Conservation (phyloP, 2,113 vertebrate species). For the Etheostoma cragini region DNA sequence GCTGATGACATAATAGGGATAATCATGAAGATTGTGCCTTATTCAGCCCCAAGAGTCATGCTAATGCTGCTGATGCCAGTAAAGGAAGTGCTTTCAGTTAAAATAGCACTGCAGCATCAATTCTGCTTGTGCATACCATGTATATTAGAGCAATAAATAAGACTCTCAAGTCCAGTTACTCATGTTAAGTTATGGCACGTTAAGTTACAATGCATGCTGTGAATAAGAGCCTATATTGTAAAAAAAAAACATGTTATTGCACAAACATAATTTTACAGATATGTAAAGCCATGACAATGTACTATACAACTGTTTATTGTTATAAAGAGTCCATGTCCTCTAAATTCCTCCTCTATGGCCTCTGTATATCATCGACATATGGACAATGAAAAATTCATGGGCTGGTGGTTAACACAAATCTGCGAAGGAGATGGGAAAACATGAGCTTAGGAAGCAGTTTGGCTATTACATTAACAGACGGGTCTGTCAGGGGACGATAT, state of each 20-base stretch:
- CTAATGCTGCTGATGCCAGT: slow-evolving; percentile 32
- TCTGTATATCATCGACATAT: slow-evolving; percentile 72
- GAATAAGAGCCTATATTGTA: slow-evolving; percentile 1
- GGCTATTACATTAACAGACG: slow-evolving; percentile 75
- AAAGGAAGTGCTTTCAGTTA: slow-evolving; percentile 36
- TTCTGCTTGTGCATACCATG: slow-evolving; percentile 20
- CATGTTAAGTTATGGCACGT: not conserved
- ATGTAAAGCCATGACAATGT: slow-evolving; percentile 18
- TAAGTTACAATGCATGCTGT: not conserved
- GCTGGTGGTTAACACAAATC: slow-evolving; percentile 76
- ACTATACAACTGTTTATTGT: slow-evolving; percentile 27
- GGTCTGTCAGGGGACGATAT: slow-evolving; percentile 63
- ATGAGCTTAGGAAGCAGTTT: slow-evolving; percentile 75
- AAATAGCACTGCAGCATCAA: slow-evolving; percentile 28
- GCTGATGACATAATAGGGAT: slow-evolving; percentile 58
- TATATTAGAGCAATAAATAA: slow-evolving; percentile 33
- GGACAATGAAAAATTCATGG: slow-evolving; percentile 80
- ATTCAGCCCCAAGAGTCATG: slow-evolving; percentile 16
- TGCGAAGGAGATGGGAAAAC: slow-evolving; percentile 73
- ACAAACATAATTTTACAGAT: slow-evolving; percentile 2
- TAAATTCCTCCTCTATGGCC: slow-evolving; percentile 64
- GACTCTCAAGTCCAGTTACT: not conserved
- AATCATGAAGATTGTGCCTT: slow-evolving; percentile 36
- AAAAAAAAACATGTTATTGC: slow-evolving; percentile 23
- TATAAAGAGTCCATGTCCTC: slow-evolving; percentile 53